Evolutionary conservation across 2,113 vertebrate species (phyloP).

Genomic region (Rhinopomastus cyanomelas): DNA sequence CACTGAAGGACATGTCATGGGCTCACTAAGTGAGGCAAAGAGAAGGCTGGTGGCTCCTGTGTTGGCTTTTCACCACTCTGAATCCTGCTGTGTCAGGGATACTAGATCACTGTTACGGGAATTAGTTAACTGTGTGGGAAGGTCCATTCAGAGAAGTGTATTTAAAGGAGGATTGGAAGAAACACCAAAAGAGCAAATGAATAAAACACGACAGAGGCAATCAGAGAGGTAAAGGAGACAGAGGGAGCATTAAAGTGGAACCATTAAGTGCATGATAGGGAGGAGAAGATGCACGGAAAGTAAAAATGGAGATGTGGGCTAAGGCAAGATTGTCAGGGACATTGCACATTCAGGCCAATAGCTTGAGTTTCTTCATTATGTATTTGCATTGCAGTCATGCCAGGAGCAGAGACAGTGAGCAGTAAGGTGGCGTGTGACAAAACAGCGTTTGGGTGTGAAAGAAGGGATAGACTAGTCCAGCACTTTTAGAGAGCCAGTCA

Average conservation of each 20-base stretch:
- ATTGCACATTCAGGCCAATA: not conserved
- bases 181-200: constrained; percentile 3
- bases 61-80: not conserved
- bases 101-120: not conserved
- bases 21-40: not conserved
- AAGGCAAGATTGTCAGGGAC: not conserved
- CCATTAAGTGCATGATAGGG: not conserved
- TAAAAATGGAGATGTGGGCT: not conserved
- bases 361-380: not conserved
- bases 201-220: constrained; percentile 40
- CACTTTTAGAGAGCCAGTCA: not conserved
- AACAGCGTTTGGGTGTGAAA: not conserved
- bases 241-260: constrained; percentile 36
- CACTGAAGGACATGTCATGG: not conserved
- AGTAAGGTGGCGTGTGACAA: not conserved
- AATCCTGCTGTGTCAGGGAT: constrained; percentile 1
- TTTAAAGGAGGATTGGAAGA: constrained; percentile 24
- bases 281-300: not conserved
- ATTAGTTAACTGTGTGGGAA: not conserved
- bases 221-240: constrained; percentile 14
- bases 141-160: not conserved
- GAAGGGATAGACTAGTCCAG: not conserved
- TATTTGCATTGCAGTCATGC: not conserved
- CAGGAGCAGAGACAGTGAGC: not conserved
- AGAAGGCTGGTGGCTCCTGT: not conserved